These are phyloP conservation scores for Parapsyche elsis DNA, from an alignment of 1,140 invertebrate species.

Conservation along the genomic window DNA sequence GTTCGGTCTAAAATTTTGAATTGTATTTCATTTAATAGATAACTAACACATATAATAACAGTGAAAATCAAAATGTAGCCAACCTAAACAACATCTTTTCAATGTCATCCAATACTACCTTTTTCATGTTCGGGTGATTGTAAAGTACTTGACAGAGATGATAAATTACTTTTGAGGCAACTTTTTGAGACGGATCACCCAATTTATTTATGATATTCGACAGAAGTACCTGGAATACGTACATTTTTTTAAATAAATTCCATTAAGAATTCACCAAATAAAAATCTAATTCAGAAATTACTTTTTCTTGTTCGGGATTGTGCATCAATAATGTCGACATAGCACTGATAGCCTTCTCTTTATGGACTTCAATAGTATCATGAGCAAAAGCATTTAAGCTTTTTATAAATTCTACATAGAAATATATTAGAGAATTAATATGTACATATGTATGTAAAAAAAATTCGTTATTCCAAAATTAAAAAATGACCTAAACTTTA, in stretches of 20 bases:
- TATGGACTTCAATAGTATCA: constrained; percentile 75
- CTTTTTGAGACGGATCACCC: constrained; percentile 89
- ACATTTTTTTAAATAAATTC: neutral
- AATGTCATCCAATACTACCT: constrained; percentile 85
- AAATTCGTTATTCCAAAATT: neutral
- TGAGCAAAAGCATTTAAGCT: constrained; percentile 65
- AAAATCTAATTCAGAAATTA: constrained; percentile 61
- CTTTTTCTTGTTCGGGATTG: constrained; percentile 90
- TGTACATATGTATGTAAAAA: too few relatives aligned
- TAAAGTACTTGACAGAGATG: constrained; percentile 87
- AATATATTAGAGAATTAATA: too few relatives aligned
- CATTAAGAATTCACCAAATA: neutral
- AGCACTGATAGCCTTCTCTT: constrained; percentile 82
- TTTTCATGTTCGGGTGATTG: constrained; percentile 93
- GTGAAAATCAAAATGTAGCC: constrained; percentile 20
- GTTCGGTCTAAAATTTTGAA: constrained; percentile 72
- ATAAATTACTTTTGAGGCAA: constrained; percentile 88
- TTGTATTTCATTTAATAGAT: neutral
- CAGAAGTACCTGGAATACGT: constrained; percentile 76
- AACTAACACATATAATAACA: neutral
- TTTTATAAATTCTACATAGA: constrained; percentile 64
- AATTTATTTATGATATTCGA: constrained; percentile 92
- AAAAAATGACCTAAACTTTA: neutral
- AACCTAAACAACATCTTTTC: constrained; percentile 89
- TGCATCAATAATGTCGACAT: constrained; percentile 83